These are phyloP conservation scores for Bombylius major DNA, from an alignment of 2,888 invertebrate genomes.

Conservation along the genomic window DNA sequence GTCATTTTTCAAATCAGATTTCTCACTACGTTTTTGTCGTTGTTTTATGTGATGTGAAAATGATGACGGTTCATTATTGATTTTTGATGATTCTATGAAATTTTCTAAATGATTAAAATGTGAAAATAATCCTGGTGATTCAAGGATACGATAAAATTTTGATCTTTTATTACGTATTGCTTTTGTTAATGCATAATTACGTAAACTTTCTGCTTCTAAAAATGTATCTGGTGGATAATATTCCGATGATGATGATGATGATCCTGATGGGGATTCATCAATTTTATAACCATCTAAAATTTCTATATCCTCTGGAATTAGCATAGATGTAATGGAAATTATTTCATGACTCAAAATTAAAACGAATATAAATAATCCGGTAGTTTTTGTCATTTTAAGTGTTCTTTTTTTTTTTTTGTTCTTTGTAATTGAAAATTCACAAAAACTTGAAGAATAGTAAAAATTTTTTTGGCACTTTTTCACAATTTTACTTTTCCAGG, in stretches of 20 bases:
- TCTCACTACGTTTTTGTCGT: slow-evolving; percentile 17
- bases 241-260: slow-evolving; percentile 17
- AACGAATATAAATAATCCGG: not conserved
- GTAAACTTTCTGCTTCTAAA: slow-evolving; percentile 22
- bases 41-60: not conserved
- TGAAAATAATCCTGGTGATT: slow-evolving; percentile 16
- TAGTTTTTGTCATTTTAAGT: not conserved
- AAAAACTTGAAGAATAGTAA: not conserved
- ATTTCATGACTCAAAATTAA: slow-evolving; percentile 1
- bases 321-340: slow-evolving; percentile 10
- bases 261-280: slow-evolving; percentile 16
- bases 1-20: slow-evolving; percentile 1
- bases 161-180: slow-evolving; percentile 27
- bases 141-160: slow-evolving; percentile 13
- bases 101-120: slow-evolving; percentile 13
- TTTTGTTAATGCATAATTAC: slow-evolving; percentile 19
- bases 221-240: slow-evolving; percentile 23
- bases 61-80: not conserved
- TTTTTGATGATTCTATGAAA: not conserved
- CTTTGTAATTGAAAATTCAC: too few relatives aligned
- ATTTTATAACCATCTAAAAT: slow-evolving; percentile 26
- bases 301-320: slow-evolving; percentile 28
- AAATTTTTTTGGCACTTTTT: too few relatives aligned
- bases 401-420: too few relatives aligned
- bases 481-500: too few relatives aligned